phyloP scores from a whole-genome alignment of 2,797 vertebrate species.

The Aselliscus stoliczkanus region DNA sequence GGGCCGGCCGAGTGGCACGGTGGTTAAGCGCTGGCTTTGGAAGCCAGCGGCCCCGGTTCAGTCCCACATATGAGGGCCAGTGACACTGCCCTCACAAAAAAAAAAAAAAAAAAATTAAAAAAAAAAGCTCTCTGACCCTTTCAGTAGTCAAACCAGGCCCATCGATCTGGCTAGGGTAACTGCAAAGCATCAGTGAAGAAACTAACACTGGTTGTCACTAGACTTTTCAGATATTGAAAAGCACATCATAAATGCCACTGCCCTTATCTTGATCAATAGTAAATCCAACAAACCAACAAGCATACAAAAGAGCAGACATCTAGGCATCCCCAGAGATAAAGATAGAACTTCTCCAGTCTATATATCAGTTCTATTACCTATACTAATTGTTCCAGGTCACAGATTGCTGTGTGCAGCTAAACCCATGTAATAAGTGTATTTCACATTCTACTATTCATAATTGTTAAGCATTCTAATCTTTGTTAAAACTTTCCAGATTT shows the following conservation, averaged over 20 bases:
- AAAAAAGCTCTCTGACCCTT: not conserved
- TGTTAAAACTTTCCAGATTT: not conserved
- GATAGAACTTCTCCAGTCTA: not conserved
- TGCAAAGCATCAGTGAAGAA: not conserved
- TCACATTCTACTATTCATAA: not conserved
- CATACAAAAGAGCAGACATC: not conserved
- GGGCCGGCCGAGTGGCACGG: too few species aligned
- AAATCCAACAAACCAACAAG: not conserved
- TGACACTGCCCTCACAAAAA: too few species aligned
- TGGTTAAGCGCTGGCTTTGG: too few species aligned
- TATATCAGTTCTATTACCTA: not conserved
- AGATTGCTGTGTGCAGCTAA: not conserved
- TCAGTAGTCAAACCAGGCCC: not conserved
- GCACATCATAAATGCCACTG: not conserved
- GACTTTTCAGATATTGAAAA: not conserved
- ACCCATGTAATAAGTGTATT: not conserved
- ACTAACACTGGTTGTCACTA: not conserved
- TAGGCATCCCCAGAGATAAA: not conserved
- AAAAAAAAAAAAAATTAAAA: too few species aligned
- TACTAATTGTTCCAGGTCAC: not conserved
- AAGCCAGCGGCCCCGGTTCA: too few species aligned
- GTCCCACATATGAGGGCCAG: too few species aligned
- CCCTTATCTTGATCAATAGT: not conserved
- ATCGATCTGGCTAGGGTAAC: not conserved
- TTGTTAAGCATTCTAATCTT: not conserved